Evolutionary conservation across 2,797 vertebrate species (phyloP), one percentile per base, ranked within the genome.

Genomic region (Thripadectes ignobilis): DNA sequence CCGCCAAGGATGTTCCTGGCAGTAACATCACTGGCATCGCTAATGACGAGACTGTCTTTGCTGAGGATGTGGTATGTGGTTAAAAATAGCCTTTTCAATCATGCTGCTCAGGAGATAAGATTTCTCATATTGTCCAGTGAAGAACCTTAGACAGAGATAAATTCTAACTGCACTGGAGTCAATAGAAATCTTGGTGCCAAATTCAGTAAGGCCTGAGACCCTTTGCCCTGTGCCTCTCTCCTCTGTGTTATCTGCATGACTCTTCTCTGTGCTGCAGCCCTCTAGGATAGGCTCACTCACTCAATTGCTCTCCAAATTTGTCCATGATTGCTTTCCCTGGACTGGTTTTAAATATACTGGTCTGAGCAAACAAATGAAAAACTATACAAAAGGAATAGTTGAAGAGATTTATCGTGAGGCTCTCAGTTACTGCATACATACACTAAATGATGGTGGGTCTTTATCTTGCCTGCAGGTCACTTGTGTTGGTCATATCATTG

Each of bases 401-500:
- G 6, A 65, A 76, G 49, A 46, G 18, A 66, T 55, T 62, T 43
- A 71, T 24, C 7, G 5, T 2, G 15, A 89, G 14, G 13, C 43
- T 80, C 21, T 55, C 1, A 13, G 3, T 88, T 51, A 39, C 29
- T 57, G 54, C 38, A 12, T 21, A 18, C 30, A 26, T 6, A 19
- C 5, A 22, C 46, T 26, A 81, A 81, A 17, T 92, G 52, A 88
- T 52, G 13, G 9, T 57, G 30, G 4, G 38, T 96, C 52, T 18
- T 89, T 27, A 54, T 76, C 80, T 92, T 82, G 27, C 54, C 81
- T 39, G 26, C 77, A 99, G 99, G 99, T 99, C 73, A 99, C 99
- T 39, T 99, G 99, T 71, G 97, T 99, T 61, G 99, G 99, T 58
- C 99, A 99, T 30, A 98, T 99, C 93, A 98, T 99, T 0, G 99